Conservation (phyloP, 2,888 invertebrate genomes). For the Dendrolimus houi region DNA sequence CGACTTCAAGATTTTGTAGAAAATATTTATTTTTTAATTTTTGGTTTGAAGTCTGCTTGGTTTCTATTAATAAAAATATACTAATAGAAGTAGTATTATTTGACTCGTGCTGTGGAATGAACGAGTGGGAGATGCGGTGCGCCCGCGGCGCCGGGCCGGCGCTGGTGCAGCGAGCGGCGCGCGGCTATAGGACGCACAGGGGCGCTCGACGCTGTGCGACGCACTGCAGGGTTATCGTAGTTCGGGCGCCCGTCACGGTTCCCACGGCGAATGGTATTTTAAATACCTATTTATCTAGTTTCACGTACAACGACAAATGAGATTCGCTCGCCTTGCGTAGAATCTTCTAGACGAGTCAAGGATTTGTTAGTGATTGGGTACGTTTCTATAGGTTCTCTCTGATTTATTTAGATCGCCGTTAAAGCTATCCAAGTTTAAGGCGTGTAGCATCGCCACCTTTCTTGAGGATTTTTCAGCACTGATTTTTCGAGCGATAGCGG, state of each 20-base stretch:
- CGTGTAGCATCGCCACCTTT: too few species aligned
- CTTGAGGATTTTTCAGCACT: too few species aligned
- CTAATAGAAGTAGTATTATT: conserved; percentile 36
- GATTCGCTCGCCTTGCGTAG: conserved; percentile 62
- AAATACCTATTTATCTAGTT: conserved; percentile 63
- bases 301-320: conserved; percentile 64
- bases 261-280: conserved; percentile 72
- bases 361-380: conserved; percentile 58
- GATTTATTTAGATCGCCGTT: too few species aligned
- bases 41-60: too few species aligned
- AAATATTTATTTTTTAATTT: too few species aligned
- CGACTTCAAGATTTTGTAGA: too few species aligned
- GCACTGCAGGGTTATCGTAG: conserved; percentile 49
- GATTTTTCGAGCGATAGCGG: too few species aligned
- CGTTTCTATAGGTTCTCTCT: too few species aligned
- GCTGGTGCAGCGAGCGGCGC: conserved; percentile 7
- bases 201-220: conserved; percentile 30
- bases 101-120: conserved; percentile 45
- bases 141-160: conserved; percentile 9
- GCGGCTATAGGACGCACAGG: conserved; percentile 20
- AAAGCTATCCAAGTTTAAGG: too few species aligned
- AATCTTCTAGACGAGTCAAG: conserved; percentile 76
- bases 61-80: too few species aligned
- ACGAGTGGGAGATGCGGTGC: conserved; percentile 4
- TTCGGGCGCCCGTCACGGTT: conserved; percentile 63